Evolutionary conservation across 2,797 vertebrate genomes (phyloP).

Genomic region (Danionella dracula): DNA sequence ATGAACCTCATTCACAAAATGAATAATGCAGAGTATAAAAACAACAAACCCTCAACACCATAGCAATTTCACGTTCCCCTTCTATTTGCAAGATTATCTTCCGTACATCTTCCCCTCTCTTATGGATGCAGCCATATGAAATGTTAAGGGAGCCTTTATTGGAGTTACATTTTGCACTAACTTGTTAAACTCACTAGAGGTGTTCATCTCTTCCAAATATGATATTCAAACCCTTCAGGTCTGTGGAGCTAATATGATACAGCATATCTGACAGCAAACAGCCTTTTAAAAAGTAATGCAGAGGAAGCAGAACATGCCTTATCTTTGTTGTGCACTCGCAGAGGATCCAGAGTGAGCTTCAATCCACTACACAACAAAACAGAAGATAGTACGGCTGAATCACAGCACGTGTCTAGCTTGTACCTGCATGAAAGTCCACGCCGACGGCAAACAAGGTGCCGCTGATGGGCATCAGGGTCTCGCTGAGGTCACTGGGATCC

Average conservation of each 20-base stretch:
- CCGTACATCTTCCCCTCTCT: conserved; percentile 54
- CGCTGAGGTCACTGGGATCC: conserved; percentile 88
- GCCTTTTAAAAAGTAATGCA: background rate
- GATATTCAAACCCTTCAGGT: conserved; percentile 15
- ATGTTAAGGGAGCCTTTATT: conserved; percentile 49
- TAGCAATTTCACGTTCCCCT: conserved; percentile 9
- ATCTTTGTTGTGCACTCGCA: conserved; percentile 27
- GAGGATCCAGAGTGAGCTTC: background rate
- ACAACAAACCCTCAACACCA: conserved; percentile 43
- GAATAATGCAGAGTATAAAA: conserved; percentile 51
- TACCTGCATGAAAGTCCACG: conserved; percentile 97
- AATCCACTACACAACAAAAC: background rate
- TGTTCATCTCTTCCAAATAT: conserved; percentile 23
- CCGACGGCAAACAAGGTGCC: conserved; percentile 94
- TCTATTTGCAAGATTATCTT: conserved; percentile 54
- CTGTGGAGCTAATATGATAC: conserved; percentile 23
- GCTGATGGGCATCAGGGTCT: conserved; percentile 93
- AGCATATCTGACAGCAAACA: conserved; percentile 24
- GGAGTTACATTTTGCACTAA: conserved; percentile 43
- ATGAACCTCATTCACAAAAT: conserved; percentile 35
- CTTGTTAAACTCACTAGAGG: conserved; percentile 43
- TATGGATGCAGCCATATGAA: conserved; percentile 42
- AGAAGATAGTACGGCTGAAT: background rate
- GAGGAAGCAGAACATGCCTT: conserved; percentile 1
- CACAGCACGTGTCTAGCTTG: background rate